Evolutionary conservation across 2,113 vertebrate genomes (phyloP).

Genomic region (Rana temporaria): DNA sequence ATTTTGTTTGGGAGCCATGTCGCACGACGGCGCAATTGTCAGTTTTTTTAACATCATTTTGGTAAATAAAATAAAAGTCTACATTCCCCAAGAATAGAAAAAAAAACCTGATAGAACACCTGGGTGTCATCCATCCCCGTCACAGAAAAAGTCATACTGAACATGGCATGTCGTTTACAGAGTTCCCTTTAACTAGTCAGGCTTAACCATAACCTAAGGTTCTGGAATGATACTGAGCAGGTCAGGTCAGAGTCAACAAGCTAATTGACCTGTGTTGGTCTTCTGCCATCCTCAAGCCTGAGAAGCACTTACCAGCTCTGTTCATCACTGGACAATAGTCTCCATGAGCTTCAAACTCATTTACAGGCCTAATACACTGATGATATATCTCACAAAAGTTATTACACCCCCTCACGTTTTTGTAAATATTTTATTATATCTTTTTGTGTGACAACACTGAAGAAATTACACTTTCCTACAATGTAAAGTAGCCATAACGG

Average conservation of each 20-base stretch:
- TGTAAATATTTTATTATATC: too few species aligned
- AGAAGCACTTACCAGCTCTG: neutral
- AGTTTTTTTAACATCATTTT: too few species aligned
- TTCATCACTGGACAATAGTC: neutral
- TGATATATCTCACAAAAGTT: too few species aligned
- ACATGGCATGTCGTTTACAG: neutral
- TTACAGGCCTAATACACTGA: too few species aligned
- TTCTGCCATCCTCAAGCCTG: neutral
- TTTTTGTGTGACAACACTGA: too few species aligned
- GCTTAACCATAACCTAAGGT: neutral
- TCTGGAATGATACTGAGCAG: neutral
- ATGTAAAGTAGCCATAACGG: too few species aligned
- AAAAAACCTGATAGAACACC: neutral
- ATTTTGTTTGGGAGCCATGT: too few species aligned
- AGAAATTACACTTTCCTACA: too few species aligned
- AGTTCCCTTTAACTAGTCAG: neutral
- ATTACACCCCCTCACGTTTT: too few species aligned
- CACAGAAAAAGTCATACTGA: neutral
- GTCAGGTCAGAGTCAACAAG: slow-evolving; percentile 14
- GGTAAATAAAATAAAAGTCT: too few species aligned
- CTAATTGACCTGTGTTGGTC: slow-evolving; percentile 7
- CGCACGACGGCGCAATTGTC: too few species aligned
- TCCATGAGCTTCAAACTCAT: neutral
- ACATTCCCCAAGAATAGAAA: too few species aligned
- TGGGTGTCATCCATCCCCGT: neutral